Base-by-base conservation (phyloP, 2,797 vertebrate species). In the Buceros bicornis region DNA sequence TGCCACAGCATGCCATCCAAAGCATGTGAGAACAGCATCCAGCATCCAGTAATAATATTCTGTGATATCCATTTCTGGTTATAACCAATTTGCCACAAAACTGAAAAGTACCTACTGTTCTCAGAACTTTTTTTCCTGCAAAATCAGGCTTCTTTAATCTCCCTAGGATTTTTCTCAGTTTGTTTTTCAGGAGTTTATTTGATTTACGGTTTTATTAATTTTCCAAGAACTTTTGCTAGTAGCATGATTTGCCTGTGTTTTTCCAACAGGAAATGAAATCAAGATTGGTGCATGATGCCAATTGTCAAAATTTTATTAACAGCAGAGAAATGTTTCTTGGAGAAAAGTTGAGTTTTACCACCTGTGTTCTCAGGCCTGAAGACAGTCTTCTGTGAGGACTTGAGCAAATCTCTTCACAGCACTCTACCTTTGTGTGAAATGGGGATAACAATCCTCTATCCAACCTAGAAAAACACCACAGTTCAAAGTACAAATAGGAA, bases 241-340 rank as follows among this genome's bases (percentile, higher is more conserved):
- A 94, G 48, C 40, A 10, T 50, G 47, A 90, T 94, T 89, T 90
- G 58, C 70, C 37, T 56, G 62, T 91, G 56, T 84, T 96, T 94
- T 96, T 96, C 93, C 93, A 84, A 24, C 56, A 91, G 95, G 94
- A 95, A 96, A 96, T 95, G 87, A 94, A 89, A 93, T 91, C 93
- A 95, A 91, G 91, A 51, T 33, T 73, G 43, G 45, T 62, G 33
- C 31, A 21, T 40, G 25, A 89, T 95, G 89, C 95, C 89, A 95
- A 82, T 92, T 80, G 91, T 84, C 70, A 89, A 82, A 89, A 89
- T 19, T 84, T 93, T 87, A 83, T 76, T 82, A 94, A 53, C 29
- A 91, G 53, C 37, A 78, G 50, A 78, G 29, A 84, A 87, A 67
- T 42, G 10, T 45, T 93, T 85, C 54, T 94, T 91, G 82, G 82